Evolutionary conservation across 2,797 vertebrate species (phyloP), one percentile per base, ranked within the genome.

Genomic region (Chaetophractus vellerosus): DNA sequence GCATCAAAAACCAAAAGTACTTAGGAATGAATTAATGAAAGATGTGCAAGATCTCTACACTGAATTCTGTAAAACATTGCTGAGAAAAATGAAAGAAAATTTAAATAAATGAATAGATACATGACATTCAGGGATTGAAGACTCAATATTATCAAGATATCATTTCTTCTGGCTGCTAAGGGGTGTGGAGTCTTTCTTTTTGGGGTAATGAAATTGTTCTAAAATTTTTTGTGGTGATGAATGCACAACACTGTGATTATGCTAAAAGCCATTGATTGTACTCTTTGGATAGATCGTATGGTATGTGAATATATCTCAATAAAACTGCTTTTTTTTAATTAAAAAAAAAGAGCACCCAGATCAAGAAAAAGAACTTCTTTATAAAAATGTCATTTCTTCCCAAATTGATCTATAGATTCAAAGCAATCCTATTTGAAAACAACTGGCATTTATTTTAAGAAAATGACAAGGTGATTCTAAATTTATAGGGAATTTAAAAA

Each of bases 51-150:
- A 55, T 66, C 9, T 88, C 50, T 83, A 66, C 9, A 26, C 36
- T 59, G 41, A 64, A 63, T 69, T 36, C 75, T 93, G 36, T 23
- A 79, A 71, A 71, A 63, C 12, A 66, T 61, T 23, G 38, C 50
- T n/a, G 26, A 85, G 82, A 63, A 15, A 85, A 64, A 76, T 71
- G 24, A 76, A 90, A 50, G 45, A 45, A 45, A 36, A 85, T 75
- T 91, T 93, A 88, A 80, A 66, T 52, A 72, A 81, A 85, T 59
- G 48, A 69, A 71, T n/a, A n/a, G 26, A 69, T 57, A 19, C 21
- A 55, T 48, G 59, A 80, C 26, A 59, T 74, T 78, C 36, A 7
- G 48, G 64, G 3, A 83, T 2, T 59, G 31, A 69, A 93, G 45
- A 50, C n/a, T 91, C 59, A 75, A 4, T 66, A 24, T 74, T 57